Evolutionary conservation across 2,888 invertebrate genomes (phyloP).

Genomic region (Endomychus coccineus): DNA sequence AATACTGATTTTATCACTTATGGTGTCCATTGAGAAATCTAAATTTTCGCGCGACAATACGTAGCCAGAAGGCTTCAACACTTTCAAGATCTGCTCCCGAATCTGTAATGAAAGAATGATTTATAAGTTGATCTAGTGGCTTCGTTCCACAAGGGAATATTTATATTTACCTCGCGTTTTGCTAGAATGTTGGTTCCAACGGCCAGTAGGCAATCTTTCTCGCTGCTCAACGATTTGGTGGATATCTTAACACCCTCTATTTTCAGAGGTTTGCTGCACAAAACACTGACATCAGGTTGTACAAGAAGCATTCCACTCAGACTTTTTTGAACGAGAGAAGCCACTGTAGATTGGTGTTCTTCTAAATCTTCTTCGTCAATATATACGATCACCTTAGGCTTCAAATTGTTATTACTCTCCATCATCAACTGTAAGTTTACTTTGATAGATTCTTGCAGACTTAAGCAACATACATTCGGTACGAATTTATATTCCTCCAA

Average conservation of each 20-base stretch:
- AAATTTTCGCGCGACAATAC: conserved; percentile 53
- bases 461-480: conserved; percentile 46
- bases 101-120: conserved; percentile 10
- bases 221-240: conserved; percentile 49
- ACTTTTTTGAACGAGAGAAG: too few relatives aligned
- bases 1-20: conserved; percentile 45
- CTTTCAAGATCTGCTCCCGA: conserved; percentile 10
- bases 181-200: conserved; percentile 42
- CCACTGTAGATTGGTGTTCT: conserved; percentile 44
- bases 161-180: conserved; percentile 44
- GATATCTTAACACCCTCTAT: conserved; percentile 50
- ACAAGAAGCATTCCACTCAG: too few relatives aligned
- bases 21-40: conserved; percentile 42
- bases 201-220: conserved; percentile 26
- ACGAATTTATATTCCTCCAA: conserved; percentile 70
- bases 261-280: conserved; percentile 48
- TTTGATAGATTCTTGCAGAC: conserved; percentile 44
- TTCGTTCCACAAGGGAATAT: too few relatives aligned
- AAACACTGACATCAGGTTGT: conserved; percentile 56
- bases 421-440: conserved; percentile 61
- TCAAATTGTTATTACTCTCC: conserved; percentile 63
- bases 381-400: conserved; percentile 27
- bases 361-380: conserved; percentile 28
- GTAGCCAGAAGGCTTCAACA: conserved; percentile 45
- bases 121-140: too few relatives aligned